Evolutionary conservation across 2,113 vertebrate genomes (phyloP).

Genomic region (Tachuris rubrigastra): DNA sequence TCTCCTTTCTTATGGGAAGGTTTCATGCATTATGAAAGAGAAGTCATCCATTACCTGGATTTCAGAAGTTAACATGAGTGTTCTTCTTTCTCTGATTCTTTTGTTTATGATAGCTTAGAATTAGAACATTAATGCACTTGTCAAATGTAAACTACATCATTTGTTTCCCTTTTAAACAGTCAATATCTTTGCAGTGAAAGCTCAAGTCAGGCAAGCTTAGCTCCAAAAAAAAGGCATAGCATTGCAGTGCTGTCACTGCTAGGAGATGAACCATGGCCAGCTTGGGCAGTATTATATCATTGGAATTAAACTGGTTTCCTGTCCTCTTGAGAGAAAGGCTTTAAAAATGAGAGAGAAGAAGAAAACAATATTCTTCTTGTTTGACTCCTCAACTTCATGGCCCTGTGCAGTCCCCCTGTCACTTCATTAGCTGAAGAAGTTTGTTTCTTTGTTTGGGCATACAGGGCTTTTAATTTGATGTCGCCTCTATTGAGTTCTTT

Average conservation of each 20-base stretch:
- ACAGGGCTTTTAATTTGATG: background rate
- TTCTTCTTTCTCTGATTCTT: background rate
- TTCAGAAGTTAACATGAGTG: background rate
- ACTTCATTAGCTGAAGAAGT: background rate
- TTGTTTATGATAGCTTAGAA: background rate
- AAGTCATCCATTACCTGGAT: background rate
- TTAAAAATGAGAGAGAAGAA: slow-evolving; percentile 56
- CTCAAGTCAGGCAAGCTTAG: background rate
- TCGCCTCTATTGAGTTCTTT: background rate
- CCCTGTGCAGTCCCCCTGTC: background rate
- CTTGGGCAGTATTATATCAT: slow-evolving; percentile 62
- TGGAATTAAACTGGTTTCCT: slow-evolving; percentile 70
- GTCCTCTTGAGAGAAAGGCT: slow-evolving; percentile 57
- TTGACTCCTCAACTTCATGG: slow-evolving; percentile 29
- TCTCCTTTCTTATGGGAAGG: background rate
- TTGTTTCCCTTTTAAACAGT: slow-evolving; percentile 2
- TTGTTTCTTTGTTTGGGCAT: background rate
- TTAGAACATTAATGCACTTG: background rate
- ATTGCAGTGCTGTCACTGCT: slow-evolving; percentile 63
- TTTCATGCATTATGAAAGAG: background rate
- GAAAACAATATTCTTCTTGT: slow-evolving; percentile 70
- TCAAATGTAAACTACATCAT: background rate
- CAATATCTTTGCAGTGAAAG: background rate
- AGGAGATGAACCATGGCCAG: slow-evolving; percentile 48
- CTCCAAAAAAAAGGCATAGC: slow-evolving; percentile 28